Percentiles rank a stretch among this genome's conserved stretches.
Evolutionary conservation across 2,797 vertebrate genomes (phyloP).

Genomic region (Sphaeramia orbicularis): DNA sequence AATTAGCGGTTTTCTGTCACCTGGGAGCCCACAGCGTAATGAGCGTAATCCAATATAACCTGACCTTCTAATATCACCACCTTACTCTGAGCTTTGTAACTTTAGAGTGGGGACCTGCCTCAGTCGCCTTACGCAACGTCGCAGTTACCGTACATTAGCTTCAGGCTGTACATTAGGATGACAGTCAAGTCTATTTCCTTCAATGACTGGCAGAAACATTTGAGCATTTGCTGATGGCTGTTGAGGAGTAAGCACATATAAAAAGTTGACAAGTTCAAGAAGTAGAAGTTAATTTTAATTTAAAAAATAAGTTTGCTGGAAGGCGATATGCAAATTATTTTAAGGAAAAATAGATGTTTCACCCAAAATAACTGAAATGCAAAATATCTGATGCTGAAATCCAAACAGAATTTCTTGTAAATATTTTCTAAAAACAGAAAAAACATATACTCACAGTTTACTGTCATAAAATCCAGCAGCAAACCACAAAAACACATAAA

Average conservation of each 20-base stretch:
- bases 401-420: not conserved
- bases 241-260: not conserved
- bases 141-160: conserved; percentile 24
- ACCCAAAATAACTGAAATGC: no score
- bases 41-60: conserved; percentile 59
- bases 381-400: conserved; percentile 4
- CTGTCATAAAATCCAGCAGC: conserved; percentile 59
- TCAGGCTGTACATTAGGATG: conserved; percentile 13
- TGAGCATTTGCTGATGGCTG: no score
- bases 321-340: no score
- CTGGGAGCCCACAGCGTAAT: conserved; percentile 33
- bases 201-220: not conserved
- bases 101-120: conserved; percentile 29
- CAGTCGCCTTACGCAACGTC: conserved; percentile 43
- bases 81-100: conserved; percentile 49
- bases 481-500: conserved; percentile 46
- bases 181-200: conserved; percentile 1
- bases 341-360: no score
- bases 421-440: not conserved
- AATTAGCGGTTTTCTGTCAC: conserved; percentile 58
- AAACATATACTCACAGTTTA: conserved; percentile 72
- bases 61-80: conserved; percentile 53
- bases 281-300: no score
- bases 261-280: not conserved
- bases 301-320: no score